Evolutionary conservation across 1,140 invertebrate species (phyloP), one percentile per base, ranked within the genome.

Genomic region (Drosophila murphyi): DNA sequence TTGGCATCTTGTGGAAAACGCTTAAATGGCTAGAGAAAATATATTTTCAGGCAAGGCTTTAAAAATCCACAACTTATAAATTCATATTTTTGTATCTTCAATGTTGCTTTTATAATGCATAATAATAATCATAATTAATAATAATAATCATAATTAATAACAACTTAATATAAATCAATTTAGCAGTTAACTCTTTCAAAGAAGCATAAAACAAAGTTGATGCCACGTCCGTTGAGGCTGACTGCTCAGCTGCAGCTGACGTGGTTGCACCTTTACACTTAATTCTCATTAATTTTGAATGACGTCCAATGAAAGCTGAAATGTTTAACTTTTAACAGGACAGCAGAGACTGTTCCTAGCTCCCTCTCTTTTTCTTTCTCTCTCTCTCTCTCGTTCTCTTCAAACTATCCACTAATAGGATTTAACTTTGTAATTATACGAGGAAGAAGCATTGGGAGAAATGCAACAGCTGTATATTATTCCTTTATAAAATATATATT

Each of bases 301-400:
- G 65, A 61, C 61, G 52, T 50, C 45, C 35, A 37, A 35, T 85
- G 65, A 80, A 73, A 80, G 77, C 81, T 78, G 29, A 76, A 78
- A 82, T 82, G 80, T 80, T 80, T 59, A 51, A 85, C 81, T 85
- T 85, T 80, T 85, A 85, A 85, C 80, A 76, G 61, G 50, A 62
- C 65, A 64, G 63, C 64, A 5, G 68, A 56, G 63, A 48, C 31
- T 65, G 64, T 68, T 20, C 20, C 20, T 20, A 72, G 68, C 47
- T 67, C 52, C 51, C 50, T 56, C 52, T 57, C 29, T 76, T 76
- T 48, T 59, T 61, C 41, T 34, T 31, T 7, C 29, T 5, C 31
- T 32, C 32, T 7, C 5, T 37, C 29, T n/a, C 39, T 4, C 4
- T n/a, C 1, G 0, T 10, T n/a, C 35, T 20, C 50, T 10, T 34